Conservation (phyloP, 2,797 vertebrate species). For the Micropoecilia bifurca region DNA sequence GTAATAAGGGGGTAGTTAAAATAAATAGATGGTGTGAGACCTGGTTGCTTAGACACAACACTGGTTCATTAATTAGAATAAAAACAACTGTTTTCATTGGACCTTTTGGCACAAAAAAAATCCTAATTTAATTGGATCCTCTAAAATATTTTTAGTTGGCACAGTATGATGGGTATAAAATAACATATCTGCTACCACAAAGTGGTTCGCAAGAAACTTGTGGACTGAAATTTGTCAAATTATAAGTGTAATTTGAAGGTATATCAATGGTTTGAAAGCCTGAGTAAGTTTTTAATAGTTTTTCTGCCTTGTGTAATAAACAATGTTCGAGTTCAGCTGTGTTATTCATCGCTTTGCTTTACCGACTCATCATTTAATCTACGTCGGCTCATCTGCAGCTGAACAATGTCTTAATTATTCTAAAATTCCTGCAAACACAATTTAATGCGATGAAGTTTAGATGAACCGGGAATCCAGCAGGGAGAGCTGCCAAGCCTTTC, state of each 20-base stretch:
- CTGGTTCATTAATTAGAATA: neutral
- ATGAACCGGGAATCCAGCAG: slow-evolving; percentile 54
- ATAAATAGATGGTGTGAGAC: neutral
- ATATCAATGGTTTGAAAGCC: neutral
- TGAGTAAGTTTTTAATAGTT: neutral
- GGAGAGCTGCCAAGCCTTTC: slow-evolving; percentile 65
- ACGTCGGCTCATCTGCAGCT: slow-evolving; percentile 36
- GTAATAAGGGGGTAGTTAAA: neutral
- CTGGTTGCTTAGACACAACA: neutral
- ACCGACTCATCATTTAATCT: slow-evolving; percentile 39
- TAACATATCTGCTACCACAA: neutral
- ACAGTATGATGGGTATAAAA: neutral
- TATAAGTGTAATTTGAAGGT: neutral
- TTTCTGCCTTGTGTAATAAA: neutral
- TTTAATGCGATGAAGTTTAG: slow-evolving; percentile 54
- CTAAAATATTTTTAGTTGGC: neutral
- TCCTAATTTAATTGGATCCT: neutral
- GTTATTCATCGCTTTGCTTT: neutral
- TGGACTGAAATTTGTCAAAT: neutral
- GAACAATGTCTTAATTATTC: slow-evolving; percentile 43
- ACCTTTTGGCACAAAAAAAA: neutral
- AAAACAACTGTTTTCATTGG: neutral
- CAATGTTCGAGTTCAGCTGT: slow-evolving; percentile 6
- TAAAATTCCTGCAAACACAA: slow-evolving; percentile 24
- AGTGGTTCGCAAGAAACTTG: neutral